Evolutionary conservation across 2,113 vertebrate genomes (phyloP), one percentile per base, ranked within the genome.

Genomic region (Manacus vitellinus): DNA sequence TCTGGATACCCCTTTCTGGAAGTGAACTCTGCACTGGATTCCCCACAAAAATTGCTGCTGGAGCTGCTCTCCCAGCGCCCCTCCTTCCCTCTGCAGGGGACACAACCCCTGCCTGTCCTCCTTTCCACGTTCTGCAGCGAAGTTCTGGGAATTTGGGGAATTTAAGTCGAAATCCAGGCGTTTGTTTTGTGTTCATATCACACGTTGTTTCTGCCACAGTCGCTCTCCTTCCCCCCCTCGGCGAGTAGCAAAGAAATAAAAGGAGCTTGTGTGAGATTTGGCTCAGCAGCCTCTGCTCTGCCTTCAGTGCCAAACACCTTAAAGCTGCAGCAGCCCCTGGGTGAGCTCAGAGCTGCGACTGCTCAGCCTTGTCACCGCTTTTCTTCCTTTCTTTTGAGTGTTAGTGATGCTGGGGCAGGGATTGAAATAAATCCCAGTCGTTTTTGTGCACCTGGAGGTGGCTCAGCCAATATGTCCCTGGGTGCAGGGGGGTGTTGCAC

Each of bases 121-220:
- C 61, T 30, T 35, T 12, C 86, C 39, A 0, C 47, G 2, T 39
- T 33, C 87, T 8, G 31, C 58, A 2, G 7, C 5, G 6, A 37
- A 83, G 43, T 31, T 66, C 30, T 3, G 51, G 25, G 93, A 44
- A 76, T 92, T 94, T 90, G 67, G 85, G 59, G 61, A 77, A 70
- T 89, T 89, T 67, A 22, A n/a, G 58, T 5, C 72, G 76, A 93
- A 91, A 95, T 94, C 27, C 75, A 84, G 92, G 79, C 63, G 24
- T 95, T 84, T 72, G 89, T 63, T 92, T 95, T 89, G 94, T 68
- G 66, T 92, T 97, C 95, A 72, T 95, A 91, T 95, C 95, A 96
- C 95, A 95, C 85, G 85, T 86, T 92, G 95, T 94, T 97, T 93
- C 92, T 95, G 96, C 74, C 92, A 83, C 86, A 92, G 74, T 91